Evolutionary conservation across 2,113 vertebrate genomes (phyloP).

Genomic region (Colius striatus): DNA sequence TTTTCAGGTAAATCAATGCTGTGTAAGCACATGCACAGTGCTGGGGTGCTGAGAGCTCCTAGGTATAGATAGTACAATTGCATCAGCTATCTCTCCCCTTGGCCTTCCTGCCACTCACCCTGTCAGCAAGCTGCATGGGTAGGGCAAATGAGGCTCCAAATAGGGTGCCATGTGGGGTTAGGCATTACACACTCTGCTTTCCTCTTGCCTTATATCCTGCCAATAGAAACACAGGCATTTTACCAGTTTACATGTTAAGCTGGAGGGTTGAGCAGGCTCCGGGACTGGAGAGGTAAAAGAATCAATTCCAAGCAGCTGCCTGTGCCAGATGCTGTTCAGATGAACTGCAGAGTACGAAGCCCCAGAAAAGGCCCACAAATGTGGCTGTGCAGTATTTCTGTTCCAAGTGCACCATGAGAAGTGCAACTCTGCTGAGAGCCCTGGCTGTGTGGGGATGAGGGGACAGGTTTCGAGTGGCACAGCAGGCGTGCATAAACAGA

Average conservation of each 20-base stretch:
- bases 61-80: not conserved
- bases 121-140: not conserved
- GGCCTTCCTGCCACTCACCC: not conserved
- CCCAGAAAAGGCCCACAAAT: rapidly evolving
- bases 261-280: not conserved
- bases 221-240: not conserved
- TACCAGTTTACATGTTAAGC: not conserved
- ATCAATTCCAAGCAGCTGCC: not conserved
- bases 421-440: not conserved
- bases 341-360: not conserved
- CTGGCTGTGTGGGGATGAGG: rapidly evolving
- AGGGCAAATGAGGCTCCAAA: not conserved
- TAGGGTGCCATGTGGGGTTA: not conserved
- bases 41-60: not conserved
- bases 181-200: not conserved
- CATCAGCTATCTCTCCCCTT: not conserved
- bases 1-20: not conserved
- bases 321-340: not conserved
- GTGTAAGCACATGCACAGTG: rapidly evolving
- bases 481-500: not conserved
- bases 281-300: not conserved
- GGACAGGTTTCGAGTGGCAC: not conserved
- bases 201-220: not conserved
- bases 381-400: not conserved
- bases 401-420: not conserved